phyloP scores from a whole-genome alignment of 2,797 vertebrate species.

The Poecilia picta region DNA sequence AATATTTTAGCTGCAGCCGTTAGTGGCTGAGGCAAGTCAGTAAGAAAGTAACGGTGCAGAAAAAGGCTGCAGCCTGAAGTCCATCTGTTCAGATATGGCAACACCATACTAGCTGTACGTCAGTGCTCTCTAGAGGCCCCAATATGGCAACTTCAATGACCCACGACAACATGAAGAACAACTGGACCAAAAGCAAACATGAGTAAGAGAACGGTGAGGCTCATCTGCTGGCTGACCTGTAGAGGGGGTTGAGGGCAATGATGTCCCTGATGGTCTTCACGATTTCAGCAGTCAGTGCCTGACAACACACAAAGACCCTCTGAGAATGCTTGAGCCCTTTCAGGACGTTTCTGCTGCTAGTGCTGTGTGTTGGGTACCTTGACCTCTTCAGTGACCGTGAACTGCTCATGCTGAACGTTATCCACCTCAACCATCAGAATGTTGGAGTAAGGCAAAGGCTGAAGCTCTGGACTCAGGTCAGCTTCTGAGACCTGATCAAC shows the following conservation, averaged over 20 bases:
- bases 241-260: constrained; percentile 95
- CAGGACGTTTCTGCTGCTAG: neutral
- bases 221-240: constrained; percentile 77
- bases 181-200: neutral
- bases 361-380: constrained; percentile 78
- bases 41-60: neutral
- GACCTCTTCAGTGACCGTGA: constrained; percentile 95
- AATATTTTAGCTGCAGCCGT: too few species aligned
- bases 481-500: constrained; percentile 59
- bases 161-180: neutral
- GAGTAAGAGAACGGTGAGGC: neutral
- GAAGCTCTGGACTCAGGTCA: constrained; percentile 76
- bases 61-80: neutral
- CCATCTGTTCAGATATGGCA: neutral
- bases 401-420: constrained; percentile 93
- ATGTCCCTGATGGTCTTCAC: constrained; percentile 99
- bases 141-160: neutral
- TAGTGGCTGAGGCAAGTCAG: neutral
- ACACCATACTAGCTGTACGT: neutral
- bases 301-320: constrained; percentile 2
- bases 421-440: constrained; percentile 98
- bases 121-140: neutral
- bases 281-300: constrained; percentile 96
- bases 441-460: constrained; percentile 72
- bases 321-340: neutral